Evolutionary conservation across 2,888 invertebrate genomes (phyloP).

Genomic region (Cryptophagus acutangulus): DNA sequence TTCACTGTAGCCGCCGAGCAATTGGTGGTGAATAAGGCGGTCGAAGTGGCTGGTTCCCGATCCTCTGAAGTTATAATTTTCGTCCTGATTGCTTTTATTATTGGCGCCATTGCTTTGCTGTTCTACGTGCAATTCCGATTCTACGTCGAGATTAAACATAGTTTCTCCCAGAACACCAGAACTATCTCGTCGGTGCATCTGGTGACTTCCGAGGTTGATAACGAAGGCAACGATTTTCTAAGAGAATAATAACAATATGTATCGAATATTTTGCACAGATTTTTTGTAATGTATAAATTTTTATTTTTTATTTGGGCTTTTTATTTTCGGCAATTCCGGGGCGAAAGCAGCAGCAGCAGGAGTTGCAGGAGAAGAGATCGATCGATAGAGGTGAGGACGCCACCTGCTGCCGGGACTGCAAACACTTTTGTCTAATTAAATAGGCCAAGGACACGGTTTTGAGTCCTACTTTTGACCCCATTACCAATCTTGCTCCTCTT

Average conservation of each 20-base stretch:
- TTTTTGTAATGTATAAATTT: conserved; percentile 3
- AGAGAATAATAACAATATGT: conserved; percentile 20
- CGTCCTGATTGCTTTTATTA: conserved; percentile 1
- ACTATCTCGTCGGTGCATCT: conserved; percentile 27
- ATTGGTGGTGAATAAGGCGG: background rate
- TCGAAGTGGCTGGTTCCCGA: too few relatives aligned
- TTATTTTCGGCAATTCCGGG: conserved; percentile 6
- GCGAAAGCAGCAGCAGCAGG: too few relatives aligned
- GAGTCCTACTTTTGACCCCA: conserved; percentile 1
- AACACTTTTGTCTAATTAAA: conserved; percentile 8
- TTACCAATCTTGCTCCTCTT: too few relatives aligned
- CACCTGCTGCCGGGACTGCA: conserved; percentile 17
- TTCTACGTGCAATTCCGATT: too few relatives aligned
- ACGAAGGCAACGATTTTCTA: conserved; percentile 25
- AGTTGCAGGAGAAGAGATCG: too few relatives aligned
- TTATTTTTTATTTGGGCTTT: conserved; percentile 6
- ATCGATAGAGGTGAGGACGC: conserved; percentile 19
- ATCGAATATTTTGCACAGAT: background rate
- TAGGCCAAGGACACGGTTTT: conserved; percentile 15
- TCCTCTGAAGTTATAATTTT: background rate
- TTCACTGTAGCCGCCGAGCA: too few relatives aligned
- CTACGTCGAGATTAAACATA: too few relatives aligned
- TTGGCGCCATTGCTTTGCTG: too few relatives aligned
- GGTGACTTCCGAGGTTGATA: conserved; percentile 27
- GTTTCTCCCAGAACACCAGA: too few relatives aligned